phyloP scores from a whole-genome alignment of 2,797 vertebrate species.

The Graptemys geographica region DNA sequence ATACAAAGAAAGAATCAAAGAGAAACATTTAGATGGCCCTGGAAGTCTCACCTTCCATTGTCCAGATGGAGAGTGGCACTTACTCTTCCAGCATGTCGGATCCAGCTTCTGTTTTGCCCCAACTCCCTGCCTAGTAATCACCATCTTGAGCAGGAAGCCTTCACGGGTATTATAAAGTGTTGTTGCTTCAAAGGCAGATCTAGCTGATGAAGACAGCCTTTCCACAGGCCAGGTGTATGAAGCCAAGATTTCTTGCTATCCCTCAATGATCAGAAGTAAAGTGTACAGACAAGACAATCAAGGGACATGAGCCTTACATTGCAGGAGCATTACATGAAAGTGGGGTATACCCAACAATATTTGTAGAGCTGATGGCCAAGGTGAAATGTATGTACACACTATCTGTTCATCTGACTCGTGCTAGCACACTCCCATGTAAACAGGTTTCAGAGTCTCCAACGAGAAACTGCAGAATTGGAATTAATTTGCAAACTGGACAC shows the following conservation, averaged over 20 bases:
- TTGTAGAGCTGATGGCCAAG: neutral
- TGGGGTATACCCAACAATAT: rapidly evolving
- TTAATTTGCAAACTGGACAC: no score
- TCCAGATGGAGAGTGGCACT: neutral
- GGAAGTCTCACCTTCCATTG: neutral
- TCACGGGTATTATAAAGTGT: neutral
- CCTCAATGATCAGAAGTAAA: neutral
- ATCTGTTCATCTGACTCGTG: neutral
- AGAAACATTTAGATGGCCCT: slow-evolving; percentile 21
- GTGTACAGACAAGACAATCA: neutral
- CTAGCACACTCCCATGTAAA: neutral
- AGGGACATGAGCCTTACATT: neutral
- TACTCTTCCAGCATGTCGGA: neutral
- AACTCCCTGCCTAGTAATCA: neutral
- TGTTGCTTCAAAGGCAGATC: neutral
- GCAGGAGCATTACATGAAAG: neutral
- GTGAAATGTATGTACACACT: neutral
- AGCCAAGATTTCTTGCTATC: neutral
- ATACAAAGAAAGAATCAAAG: neutral
- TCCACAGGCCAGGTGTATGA: neutral
- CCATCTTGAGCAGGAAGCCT: neutral
- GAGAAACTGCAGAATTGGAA: no score
- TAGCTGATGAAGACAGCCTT: neutral
- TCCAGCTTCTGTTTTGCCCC: neutral
- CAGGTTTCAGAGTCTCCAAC: no score